Percentiles rank a stretch among this genome's conserved stretches.
Conservation (phyloP, 2,113 vertebrate species). For the Pomatostomus ruficeps region DNA sequence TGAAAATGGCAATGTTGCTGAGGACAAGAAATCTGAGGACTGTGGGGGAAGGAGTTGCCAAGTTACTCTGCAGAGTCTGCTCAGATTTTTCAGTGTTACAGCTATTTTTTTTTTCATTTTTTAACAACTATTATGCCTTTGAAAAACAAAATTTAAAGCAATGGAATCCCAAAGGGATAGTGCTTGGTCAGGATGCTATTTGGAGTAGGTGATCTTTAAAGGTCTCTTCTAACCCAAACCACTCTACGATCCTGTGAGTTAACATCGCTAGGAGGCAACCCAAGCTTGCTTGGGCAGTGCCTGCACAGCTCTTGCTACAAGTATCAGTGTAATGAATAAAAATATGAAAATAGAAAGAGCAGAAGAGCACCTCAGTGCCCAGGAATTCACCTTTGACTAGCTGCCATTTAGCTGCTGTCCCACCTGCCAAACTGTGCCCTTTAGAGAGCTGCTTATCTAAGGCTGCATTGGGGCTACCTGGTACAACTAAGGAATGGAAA, state of each 20-base stretch:
- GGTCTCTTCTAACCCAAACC: not conserved
- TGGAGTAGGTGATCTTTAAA: not conserved
- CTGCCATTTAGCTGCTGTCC: slow-evolving; percentile 7
- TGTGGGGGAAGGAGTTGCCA: not conserved
- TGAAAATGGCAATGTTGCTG: not conserved
- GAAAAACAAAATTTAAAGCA: not conserved
- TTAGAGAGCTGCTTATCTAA: not conserved
- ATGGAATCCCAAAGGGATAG: not conserved
- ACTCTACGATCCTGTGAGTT: not conserved
- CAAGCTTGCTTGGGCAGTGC: not conserved
- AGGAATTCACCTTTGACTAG: not conserved
- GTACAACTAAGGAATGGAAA: not conserved
- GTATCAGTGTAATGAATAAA: not conserved
- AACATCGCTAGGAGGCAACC: not conserved
- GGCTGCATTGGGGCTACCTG: not conserved
- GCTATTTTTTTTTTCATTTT: not conserved
- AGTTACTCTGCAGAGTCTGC: not conserved
- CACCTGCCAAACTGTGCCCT: not conserved
- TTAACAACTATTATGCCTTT: not conserved
- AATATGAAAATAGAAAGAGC: not conserved
- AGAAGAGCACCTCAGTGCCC: not conserved
- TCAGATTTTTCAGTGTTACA: not conserved
- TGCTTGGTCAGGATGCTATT: not conserved
- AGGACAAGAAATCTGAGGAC: not conserved
- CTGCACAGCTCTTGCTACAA: not conserved